A percentile compares a stretch with the other conserved stretches of the same genome.
phyloP scores from a whole-genome alignment of 2,888 invertebrate genomes.

The Trichogramma evanescens region DNA sequence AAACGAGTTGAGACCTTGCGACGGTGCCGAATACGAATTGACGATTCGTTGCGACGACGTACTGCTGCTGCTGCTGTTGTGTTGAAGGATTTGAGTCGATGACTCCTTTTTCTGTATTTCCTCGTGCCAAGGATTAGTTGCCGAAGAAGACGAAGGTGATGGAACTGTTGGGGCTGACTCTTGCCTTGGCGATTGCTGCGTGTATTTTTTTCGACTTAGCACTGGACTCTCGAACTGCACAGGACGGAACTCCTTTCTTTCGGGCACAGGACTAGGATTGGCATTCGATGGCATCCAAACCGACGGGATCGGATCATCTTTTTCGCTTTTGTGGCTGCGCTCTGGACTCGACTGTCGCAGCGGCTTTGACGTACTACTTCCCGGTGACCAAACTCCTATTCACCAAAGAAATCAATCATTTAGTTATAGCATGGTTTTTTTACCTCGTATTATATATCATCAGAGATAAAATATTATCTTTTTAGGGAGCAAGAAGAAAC shows the following conservation, averaged over 20 bases:
- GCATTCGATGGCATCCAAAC: conserved; percentile 74
- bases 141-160: no score
- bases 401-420: background rate
- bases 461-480: no score
- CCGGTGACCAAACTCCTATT: conserved; percentile 60
- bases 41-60: conserved; percentile 37
- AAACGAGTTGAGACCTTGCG: conserved; percentile 53
- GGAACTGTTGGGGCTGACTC: no score
- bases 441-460: background rate
- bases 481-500: no score
- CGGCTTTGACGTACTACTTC: conserved; percentile 35
- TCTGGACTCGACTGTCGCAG: conserved; percentile 46
- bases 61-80: background rate
- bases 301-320: conserved; percentile 58
- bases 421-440: background rate
- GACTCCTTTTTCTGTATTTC: conserved; percentile 2
- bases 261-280: conserved; percentile 64
- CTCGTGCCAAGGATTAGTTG: background rate
- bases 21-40: conserved; percentile 57
- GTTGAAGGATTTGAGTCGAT: background rate
- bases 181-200: conserved; percentile 21
- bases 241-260: conserved; percentile 73
- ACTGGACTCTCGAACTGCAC: conserved; percentile 68
- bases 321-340: conserved; percentile 50
- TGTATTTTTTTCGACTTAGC: conserved; percentile 49